phyloP scores from a whole-genome alignment of 2,797 vertebrate species.

The Coregonus suidteri region DNA sequence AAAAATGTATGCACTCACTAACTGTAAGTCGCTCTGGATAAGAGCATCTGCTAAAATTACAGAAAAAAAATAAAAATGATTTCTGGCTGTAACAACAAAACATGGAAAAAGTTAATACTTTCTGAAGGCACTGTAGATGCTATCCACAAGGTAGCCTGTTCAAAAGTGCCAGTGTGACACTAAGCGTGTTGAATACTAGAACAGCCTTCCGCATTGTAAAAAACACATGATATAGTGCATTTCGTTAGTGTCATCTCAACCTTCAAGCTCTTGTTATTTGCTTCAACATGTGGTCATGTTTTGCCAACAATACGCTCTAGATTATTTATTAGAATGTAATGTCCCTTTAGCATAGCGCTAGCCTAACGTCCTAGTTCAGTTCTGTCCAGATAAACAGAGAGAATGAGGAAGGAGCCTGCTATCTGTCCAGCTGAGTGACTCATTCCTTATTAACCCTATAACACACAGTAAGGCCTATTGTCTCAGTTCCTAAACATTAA shows the following conservation, averaged over 20 bases:
- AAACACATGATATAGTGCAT: too few relatives aligned
- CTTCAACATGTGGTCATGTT: not conserved
- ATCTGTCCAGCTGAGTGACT: constrained; percentile 27
- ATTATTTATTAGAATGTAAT: not conserved
- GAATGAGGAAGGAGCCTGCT: constrained; percentile 31
- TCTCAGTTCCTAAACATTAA: constrained; percentile 36
- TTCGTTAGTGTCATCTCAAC: too few relatives aligned
- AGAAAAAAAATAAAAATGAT: too few relatives aligned
- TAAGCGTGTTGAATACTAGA: too few relatives aligned
- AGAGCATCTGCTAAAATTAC: too few relatives aligned
- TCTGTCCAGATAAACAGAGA: not conserved
- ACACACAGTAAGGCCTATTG: constrained; percentile 36
- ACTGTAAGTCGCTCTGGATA: too few relatives aligned
- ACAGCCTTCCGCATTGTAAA: too few relatives aligned
- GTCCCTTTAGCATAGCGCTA: not conserved
- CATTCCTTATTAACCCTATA: constrained; percentile 17
- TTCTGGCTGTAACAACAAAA: too few relatives aligned
- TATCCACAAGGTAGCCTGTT: not conserved
- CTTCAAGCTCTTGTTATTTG: too few relatives aligned
- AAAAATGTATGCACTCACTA: too few relatives aligned
- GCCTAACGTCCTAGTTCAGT: not conserved
- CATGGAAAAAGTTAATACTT: too few relatives aligned
- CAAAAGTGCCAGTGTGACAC: not conserved
- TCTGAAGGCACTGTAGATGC: too few relatives aligned
- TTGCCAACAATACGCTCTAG: not conserved